These are phyloP conservation scores for Trichopoda pennipes DNA, from an alignment of 2,888 invertebrate species.

Conservation along the genomic window DNA sequence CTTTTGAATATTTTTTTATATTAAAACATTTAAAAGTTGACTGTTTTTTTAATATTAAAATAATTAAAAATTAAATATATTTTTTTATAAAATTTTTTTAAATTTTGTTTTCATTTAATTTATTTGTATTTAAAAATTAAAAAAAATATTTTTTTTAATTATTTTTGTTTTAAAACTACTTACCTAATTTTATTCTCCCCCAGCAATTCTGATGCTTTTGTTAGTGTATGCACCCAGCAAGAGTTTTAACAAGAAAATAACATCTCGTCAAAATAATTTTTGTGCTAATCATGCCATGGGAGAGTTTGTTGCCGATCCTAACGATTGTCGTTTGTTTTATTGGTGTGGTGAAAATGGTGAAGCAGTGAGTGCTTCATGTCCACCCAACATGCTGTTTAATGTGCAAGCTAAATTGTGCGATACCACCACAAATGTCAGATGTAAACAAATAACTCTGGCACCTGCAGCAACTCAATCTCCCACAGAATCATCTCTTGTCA, in stretches of 20 bases:
- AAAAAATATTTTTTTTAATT: neutral
- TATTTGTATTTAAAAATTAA: too few relatives aligned
- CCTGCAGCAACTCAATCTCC: neutral
- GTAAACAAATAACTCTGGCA: constrained; percentile 59
- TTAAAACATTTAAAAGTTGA: too few relatives aligned
- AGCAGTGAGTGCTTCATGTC: constrained; percentile 76
- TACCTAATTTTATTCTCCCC: too few relatives aligned
- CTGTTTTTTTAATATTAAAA: too few relatives aligned
- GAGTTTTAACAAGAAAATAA: neutral
- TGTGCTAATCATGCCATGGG: constrained; percentile 74
- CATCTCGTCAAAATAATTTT: constrained; percentile 40
- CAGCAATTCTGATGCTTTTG: constrained; percentile 7
- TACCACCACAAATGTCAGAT: constrained; percentile 73
- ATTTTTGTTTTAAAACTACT: too few relatives aligned
- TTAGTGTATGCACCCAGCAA: neutral
- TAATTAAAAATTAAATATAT: too few relatives aligned
- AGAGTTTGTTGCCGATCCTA: constrained; percentile 75
- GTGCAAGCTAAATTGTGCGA: constrained; percentile 77
- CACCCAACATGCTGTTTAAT: constrained; percentile 79
- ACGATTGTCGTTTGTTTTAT: constrained; percentile 76
- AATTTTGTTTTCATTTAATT: too few relatives aligned
- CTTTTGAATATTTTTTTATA: too few relatives aligned
- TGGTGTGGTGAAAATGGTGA: constrained; percentile 75
- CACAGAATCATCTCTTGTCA: neutral
- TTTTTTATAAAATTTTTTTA: too few relatives aligned